Evolutionary conservation across 2,113 vertebrate genomes (phyloP).

Genomic region (Eublepharis macularius): DNA sequence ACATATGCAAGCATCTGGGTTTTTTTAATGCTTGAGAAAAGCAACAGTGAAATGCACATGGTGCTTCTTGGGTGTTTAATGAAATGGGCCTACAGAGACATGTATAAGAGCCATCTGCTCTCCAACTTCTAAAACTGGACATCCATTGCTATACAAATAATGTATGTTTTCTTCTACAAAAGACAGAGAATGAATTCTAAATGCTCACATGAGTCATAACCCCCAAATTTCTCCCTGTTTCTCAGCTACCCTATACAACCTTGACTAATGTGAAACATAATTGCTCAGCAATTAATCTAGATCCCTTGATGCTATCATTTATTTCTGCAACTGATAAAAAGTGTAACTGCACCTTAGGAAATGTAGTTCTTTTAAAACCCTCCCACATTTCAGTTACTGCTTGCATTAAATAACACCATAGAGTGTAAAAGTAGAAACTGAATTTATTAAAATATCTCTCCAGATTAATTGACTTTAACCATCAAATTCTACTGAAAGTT

Average conservation of each 20-base stretch:
- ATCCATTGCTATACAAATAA: conserved; percentile 7
- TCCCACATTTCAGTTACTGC: not conserved
- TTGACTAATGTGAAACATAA: conserved; percentile 1
- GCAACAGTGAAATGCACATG: not conserved
- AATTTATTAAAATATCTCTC: conserved; percentile 9
- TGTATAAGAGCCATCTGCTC: not conserved
- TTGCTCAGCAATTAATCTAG: not conserved
- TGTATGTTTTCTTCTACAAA: conserved; percentile 18
- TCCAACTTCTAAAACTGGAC: not conserved
- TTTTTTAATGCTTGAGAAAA: not conserved
- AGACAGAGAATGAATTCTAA: not conserved
- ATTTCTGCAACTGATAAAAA: not conserved
- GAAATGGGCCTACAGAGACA: not conserved
- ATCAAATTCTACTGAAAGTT: not conserved
- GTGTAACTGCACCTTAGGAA: not conserved
- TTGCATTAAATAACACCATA: not conserved
- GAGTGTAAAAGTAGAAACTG: not conserved
- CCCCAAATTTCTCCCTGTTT: not conserved
- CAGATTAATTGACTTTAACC: not conserved
- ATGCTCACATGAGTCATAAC: not conserved
- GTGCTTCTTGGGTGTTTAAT: not conserved
- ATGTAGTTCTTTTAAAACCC: not conserved
- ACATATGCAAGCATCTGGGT: not conserved
- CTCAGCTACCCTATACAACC: not conserved
- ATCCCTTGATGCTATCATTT: conserved; percentile 1